Percentiles rank a stretch among this genome's conserved stretches.
These are phyloP conservation scores for Antennarius striatus DNA, from an alignment of 2,113 vertebrate genomes.

Conservation along the genomic window DNA sequence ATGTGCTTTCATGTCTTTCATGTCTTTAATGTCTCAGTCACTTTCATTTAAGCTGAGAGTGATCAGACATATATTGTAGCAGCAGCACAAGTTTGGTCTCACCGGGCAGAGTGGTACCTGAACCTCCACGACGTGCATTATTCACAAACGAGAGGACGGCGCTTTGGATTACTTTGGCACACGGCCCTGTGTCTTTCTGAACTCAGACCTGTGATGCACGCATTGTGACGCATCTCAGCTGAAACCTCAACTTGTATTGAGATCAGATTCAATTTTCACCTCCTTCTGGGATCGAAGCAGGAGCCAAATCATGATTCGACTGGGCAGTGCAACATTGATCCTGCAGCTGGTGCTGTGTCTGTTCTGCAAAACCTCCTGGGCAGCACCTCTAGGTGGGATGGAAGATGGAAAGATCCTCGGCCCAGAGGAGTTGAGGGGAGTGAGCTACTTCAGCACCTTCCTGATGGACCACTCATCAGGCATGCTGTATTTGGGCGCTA, in stretches of 20 bases:
- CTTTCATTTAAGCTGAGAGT: background rate
- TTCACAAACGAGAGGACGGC: constrained; percentile 15
- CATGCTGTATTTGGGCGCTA: constrained; percentile 83
- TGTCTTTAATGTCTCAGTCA: background rate
- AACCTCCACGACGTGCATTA: constrained; percentile 23
- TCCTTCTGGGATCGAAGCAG: constrained; percentile 7
- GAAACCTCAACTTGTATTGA: constrained; percentile 46
- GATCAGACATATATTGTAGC: background rate
- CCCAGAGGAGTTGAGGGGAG: constrained; percentile 16
- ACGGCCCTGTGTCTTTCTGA: constrained; percentile 3
- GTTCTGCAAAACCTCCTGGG: constrained; percentile 38
- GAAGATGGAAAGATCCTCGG: constrained; percentile 47
- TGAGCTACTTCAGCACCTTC: constrained; percentile 82
- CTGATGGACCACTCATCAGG: constrained; percentile 78
- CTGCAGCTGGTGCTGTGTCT: constrained; percentile 40
- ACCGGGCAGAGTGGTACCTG: constrained; percentile 15
- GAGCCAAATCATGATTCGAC: constrained; percentile 42
- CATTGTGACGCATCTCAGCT: constrained; percentile 55
- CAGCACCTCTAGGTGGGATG: constrained; percentile 55
- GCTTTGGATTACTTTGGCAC: constrained; percentile 63
- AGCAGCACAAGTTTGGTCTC: constrained; percentile 40
- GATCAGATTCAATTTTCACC: constrained; percentile 26
- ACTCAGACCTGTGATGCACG: constrained; percentile 1
- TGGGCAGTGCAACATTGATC: constrained; percentile 17
- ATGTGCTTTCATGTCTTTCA: background rate